phyloP scores from a whole-genome alignment of 1,140 invertebrate species.

The Reticulitermes speratus region DNA sequence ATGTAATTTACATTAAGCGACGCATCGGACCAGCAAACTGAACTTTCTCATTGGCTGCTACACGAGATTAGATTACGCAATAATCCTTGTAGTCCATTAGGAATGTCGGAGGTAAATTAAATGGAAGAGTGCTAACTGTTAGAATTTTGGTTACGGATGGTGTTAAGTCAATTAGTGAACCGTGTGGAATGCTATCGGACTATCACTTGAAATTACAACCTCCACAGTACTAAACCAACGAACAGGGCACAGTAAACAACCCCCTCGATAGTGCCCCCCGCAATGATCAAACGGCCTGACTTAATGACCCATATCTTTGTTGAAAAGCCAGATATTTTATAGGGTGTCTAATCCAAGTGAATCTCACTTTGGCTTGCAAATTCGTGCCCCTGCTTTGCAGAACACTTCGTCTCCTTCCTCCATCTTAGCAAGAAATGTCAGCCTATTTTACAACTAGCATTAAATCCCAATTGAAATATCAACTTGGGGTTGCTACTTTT shows the following conservation, averaged over 20 bases:
- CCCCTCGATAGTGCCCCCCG: not conserved
- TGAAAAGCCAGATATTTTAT: not conserved
- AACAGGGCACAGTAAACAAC: not conserved
- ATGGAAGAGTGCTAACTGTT: not conserved
- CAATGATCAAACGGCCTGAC: not conserved
- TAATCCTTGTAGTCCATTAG: not conserved
- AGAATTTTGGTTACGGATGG: not conserved
- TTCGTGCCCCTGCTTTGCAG: no score
- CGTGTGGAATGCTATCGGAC: not conserved
- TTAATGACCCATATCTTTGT: not conserved
- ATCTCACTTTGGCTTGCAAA: no score
- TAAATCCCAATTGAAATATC: no score
- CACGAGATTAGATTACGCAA: not conserved
- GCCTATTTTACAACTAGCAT: no score
- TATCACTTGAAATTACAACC: not conserved
- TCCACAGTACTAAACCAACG: not conserved
- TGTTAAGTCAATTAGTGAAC: not conserved
- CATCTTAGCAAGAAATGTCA: no score
- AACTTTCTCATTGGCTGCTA: not conserved
- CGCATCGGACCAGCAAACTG: not conserved
- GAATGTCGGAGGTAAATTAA: constrained; percentile 4
- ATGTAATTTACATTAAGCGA: no score
- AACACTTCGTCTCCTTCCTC: no score
- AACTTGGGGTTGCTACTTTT: no score
- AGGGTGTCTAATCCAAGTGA: not conserved